Conservation (phyloP, 2,113 vertebrate genomes). For the Chelonoidis abingdonii region DNA sequence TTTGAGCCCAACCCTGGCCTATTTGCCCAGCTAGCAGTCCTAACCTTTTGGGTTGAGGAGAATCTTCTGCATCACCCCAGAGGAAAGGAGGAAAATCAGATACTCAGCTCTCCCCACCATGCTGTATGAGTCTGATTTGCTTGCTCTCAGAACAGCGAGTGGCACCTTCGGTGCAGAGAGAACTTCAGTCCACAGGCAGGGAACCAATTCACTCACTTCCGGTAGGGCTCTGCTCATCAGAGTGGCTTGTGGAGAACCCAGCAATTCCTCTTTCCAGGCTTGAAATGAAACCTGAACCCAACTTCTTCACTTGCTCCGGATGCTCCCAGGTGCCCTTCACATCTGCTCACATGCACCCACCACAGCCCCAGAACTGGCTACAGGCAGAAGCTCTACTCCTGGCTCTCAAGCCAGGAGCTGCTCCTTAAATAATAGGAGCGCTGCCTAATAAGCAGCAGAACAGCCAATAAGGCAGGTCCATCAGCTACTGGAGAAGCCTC, state of each 20-base stretch:
- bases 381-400: not conserved
- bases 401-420: not conserved
- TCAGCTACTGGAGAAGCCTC: not conserved
- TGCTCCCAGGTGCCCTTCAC: not conserved
- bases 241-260: not conserved
- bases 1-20: not conserved
- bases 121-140: not conserved
- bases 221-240: not conserved
- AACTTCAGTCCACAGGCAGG: not conserved
- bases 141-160: not conserved
- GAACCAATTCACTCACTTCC: not conserved
- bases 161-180: not conserved
- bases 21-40: not conserved
- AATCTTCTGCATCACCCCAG: not conserved
- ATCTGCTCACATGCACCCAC: rapidly evolving
- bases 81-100: not conserved
- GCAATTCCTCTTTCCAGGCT: not conserved
- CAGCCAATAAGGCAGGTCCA: too few relatives aligned
- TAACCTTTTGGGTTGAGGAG: not conserved
- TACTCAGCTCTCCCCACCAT: not conserved
- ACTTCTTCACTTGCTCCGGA: not conserved
- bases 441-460: not conserved
- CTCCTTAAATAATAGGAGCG: not conserved
- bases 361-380: not conserved
- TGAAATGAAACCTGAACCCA: not conserved